These are phyloP conservation scores for Phyllotreta striolata DNA, from an alignment of 2,888 invertebrate genomes.

Conservation along the genomic window DNA sequence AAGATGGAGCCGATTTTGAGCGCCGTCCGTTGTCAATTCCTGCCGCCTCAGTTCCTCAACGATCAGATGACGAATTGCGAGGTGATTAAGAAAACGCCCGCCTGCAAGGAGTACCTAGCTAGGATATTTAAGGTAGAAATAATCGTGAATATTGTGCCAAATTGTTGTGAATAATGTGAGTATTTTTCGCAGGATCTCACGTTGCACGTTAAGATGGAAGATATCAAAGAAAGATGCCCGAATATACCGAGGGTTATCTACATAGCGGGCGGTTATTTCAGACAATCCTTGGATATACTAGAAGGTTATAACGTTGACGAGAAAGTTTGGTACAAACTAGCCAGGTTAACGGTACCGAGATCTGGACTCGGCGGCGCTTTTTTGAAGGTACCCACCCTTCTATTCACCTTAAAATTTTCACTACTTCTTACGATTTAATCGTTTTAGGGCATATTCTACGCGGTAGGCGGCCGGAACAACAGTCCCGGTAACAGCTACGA, in stretches of 20 bases:
- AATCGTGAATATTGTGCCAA: too few species aligned
- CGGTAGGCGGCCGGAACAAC: conserved; percentile 92
- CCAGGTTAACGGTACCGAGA: conserved; percentile 84
- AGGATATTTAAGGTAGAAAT: conserved; percentile 79
- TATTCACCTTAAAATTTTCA: background rate
- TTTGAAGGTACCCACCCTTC: conserved; percentile 66
- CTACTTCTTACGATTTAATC: background rate
- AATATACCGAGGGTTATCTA: conserved; percentile 90
- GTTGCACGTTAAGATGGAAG: conserved; percentile 72
- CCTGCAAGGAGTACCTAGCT: conserved; percentile 88
- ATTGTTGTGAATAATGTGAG: too few species aligned
- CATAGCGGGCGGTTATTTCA: conserved; percentile 88
- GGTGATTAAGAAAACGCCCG: conserved; percentile 85
- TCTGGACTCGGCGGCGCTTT: conserved; percentile 89
- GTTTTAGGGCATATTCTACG: conserved; percentile 82
- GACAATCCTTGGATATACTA: conserved; percentile 85
- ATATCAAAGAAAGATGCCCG: conserved; percentile 85
- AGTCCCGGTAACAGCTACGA: conserved; percentile 87
- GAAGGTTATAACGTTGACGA: conserved; percentile 91
- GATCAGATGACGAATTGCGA: conserved; percentile 92
- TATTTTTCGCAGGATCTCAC: conserved; percentile 74
- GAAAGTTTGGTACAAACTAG: conserved; percentile 82
- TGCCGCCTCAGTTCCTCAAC: conserved; percentile 88
- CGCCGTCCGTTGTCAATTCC: conserved; percentile 90
- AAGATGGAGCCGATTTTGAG: conserved; percentile 89